Evolutionary conservation across 2,797 vertebrate species (phyloP).

Genomic region (Nasua narica): DNA sequence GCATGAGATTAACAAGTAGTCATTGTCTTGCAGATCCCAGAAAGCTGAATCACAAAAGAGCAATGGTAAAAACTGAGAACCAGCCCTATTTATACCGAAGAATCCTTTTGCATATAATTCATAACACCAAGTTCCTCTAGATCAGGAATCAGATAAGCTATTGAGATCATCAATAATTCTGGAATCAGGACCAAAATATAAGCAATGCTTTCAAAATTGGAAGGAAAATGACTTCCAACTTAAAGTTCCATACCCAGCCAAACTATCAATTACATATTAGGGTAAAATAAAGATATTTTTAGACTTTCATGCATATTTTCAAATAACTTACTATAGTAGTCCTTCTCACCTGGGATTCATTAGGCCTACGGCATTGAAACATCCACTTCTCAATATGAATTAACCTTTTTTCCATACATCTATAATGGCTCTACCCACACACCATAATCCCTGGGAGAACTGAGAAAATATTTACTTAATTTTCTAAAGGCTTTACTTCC

Average conservation of each 20-base stretch:
- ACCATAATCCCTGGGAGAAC: not conserved
- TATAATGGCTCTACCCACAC: not conserved
- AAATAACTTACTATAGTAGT: not conserved
- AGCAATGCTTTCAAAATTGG: not conserved
- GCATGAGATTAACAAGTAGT: not conserved
- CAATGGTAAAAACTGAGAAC: not conserved
- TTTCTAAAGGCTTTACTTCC: not conserved
- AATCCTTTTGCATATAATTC: not conserved
- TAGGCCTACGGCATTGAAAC: not conserved
- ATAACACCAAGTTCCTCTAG: not conserved
- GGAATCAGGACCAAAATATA: not conserved
- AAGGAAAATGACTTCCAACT: not conserved
- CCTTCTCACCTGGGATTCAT: not conserved
- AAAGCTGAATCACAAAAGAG: not conserved
- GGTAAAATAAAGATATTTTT: slow-evolving; percentile 6
- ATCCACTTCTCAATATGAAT: not conserved
- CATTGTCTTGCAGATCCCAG: not conserved
- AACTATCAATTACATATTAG: not conserved
- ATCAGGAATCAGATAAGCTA: not conserved
- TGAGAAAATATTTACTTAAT: slow-evolving; percentile 6
- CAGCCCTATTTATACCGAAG: not conserved
- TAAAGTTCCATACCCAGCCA: not conserved
- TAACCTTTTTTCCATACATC: not conserved
- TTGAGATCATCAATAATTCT: not conserved
- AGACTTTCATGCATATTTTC: not conserved